A percentile compares a stretch with the other conserved stretches of the same genome.
Evolutionary conservation across 2,113 vertebrate species (phyloP).

Genomic region (Hemicordylus capensis): DNA sequence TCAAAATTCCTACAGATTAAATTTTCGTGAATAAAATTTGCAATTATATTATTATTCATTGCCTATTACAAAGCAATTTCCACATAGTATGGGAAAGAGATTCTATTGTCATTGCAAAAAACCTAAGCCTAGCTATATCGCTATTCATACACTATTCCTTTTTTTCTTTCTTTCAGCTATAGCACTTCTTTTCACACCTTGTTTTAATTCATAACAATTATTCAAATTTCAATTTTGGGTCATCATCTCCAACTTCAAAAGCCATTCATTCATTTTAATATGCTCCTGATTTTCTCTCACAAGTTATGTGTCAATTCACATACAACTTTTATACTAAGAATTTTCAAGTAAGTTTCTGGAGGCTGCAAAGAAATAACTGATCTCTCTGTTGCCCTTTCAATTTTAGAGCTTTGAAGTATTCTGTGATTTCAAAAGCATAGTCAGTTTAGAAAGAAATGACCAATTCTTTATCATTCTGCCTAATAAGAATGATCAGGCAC

Average conservation of each 20-base stretch:
- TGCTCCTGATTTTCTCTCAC: no score
- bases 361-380: neutral
- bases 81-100: neutral
- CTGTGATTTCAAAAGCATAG: neutral
- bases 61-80: neutral
- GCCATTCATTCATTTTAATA: neutral
- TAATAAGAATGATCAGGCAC: neutral
- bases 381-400: no score
- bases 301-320: no score
- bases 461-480: neutral
- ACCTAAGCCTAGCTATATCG: no score
- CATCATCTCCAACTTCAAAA: no score
- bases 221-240: no score
- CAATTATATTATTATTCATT: neutral
- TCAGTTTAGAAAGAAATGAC: neutral
- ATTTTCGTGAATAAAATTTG: neutral
- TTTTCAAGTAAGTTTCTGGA: neutral
- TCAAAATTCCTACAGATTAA: conserved; percentile 37
- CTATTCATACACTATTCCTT: neutral
- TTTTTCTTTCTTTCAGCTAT: neutral
- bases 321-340: no score
- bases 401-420: neutral
- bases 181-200: neutral
- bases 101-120: neutral
- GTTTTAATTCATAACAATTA: no score